phyloP scores from a whole-genome alignment of 2,888 invertebrate species.

The Parelbella ahira region DNA sequence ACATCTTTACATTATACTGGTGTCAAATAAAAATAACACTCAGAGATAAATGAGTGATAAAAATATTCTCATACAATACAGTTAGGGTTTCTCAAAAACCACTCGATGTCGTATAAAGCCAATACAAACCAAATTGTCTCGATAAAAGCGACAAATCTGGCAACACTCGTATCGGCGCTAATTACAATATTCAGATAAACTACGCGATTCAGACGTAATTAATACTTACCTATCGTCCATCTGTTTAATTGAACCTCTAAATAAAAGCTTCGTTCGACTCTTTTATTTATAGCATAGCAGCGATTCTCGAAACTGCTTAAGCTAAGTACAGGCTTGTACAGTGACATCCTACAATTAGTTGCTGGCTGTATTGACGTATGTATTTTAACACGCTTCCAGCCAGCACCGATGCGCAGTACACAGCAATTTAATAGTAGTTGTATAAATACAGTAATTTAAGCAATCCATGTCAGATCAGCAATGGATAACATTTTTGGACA shows the following conservation, averaged over 20 bases:
- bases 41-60: no score
- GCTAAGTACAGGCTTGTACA: slow-evolving; percentile 14
- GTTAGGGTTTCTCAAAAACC: no score
- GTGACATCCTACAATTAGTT: slow-evolving; percentile 16
- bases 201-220: slow-evolving; percentile 40
- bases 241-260: slow-evolving; percentile 21
- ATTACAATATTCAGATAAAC: slow-evolving; percentile 49
- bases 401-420: neutral
- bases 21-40: no score
- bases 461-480: no score
- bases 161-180: slow-evolving; percentile 38
- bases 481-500: no score
- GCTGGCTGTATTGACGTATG: slow-evolving; percentile 10
- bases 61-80: no score
- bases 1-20: no score
- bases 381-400: slow-evolving; percentile 2
- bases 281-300: slow-evolving; percentile 19
- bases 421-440: no score
- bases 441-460: no score
- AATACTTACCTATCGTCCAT: slow-evolving; percentile 32
- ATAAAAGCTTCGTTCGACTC: slow-evolving; percentile 15
- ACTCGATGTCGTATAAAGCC: no score
- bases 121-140: neutral
- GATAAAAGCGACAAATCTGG: slow-evolving; percentile 2
- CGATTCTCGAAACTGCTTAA: slow-evolving; percentile 13